phyloP scores from a whole-genome alignment of 2,113 vertebrate genomes.

The Astatoreochromis straeleni region DNA sequence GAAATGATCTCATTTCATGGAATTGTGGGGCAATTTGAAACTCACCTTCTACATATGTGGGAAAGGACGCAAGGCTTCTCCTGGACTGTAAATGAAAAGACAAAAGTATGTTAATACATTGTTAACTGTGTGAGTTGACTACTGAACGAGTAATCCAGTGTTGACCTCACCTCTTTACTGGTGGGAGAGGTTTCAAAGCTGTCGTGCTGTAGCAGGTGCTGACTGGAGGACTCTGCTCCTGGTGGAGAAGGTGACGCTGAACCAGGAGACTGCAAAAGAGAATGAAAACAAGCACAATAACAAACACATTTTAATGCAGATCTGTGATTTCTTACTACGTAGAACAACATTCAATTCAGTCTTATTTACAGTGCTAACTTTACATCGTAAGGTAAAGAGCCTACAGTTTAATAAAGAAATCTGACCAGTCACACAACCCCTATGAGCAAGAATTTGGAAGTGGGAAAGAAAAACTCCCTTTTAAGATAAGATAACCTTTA shows the following conservation, averaged over 20 bases:
- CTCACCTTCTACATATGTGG: constrained; percentile 98
- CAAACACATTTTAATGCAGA: background rate
- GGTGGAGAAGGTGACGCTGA: constrained; percentile 84
- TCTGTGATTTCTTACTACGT: background rate
- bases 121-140: background rate
- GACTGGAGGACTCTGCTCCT: constrained; percentile 85
- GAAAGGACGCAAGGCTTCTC: constrained; percentile 93
- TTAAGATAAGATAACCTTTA: background rate
- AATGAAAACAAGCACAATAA: background rate
- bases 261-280: constrained; percentile 78
- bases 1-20: background rate
- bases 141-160: background rate
- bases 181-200: constrained; percentile 75
- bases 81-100: constrained; percentile 79
- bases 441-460: background rate
- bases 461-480: background rate
- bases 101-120: constrained; percentile 32
- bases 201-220: constrained; percentile 77
- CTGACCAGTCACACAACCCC: background rate
- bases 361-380: background rate
- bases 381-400: background rate
- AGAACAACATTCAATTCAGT: background rate
- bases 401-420: background rate
- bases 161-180: constrained; percentile 80
- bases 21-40: background rate